Base-by-base conservation (phyloP, 2,797 vertebrate genomes). In the Spinus olivaceus region DNA sequence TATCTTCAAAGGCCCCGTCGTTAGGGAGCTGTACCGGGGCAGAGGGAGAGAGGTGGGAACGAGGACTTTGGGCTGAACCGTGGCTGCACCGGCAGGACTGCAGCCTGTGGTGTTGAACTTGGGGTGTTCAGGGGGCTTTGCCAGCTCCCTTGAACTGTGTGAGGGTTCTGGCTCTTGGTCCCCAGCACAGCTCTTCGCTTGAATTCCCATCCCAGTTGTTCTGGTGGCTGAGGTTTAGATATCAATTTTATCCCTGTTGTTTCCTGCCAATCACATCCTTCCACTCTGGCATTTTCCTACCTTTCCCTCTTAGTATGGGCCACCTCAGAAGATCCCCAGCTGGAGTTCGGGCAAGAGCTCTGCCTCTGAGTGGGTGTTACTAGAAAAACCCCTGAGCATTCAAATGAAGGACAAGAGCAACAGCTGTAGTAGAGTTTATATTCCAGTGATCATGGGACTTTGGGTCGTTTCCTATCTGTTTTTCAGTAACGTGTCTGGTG, bases 401-500 rank as follows among this genome's bases (percentile, higher is more conserved):
- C 90, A 72, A 59, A 44, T 4, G 50, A 83, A 84, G 64, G 88
- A 33, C n/a, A 2, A 78, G 50, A 74, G 50, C 47, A 50, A 6
- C 71, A 95, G 74, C 76, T 80, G 90, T 63, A 66, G 70, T 3
- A 14, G 91, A 50, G 60, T 89, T 86, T 81, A 41, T 89, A 49
- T 94, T 72, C 57, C 37, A 32, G 73, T 1, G 10, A 77, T 83
- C 86, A 65, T 88, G 87, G 83, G 93, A 53, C 82, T 94, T 93
- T 70, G 14, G 33, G 90, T 73, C 66, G 87, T 83, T 93, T 90
- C 81, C 85, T 92, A 90, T 92, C 94, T 93, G 93, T 95, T 96
- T 95, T 87, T 94, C 94, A 95, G 91, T 82, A 93, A 79, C 72
- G 8, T 32, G 89, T 89, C 91, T 91, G 95, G 92, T 83, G 90